Conservation (phyloP, 2,113 vertebrate species). For the Siphamia tubifer region DNA sequence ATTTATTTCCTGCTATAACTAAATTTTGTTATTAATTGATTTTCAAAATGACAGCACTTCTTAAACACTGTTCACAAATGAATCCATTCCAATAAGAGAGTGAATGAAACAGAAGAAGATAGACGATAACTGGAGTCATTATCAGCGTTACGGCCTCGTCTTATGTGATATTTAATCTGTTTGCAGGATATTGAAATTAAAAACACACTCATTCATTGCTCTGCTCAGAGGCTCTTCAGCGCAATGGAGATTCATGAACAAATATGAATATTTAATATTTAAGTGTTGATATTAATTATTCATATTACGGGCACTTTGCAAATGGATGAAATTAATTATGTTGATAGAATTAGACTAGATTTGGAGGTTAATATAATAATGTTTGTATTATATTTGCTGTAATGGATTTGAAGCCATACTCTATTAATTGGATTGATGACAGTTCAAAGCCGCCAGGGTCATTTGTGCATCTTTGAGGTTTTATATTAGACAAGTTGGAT, state of each 20-base stretch:
- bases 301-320: slow-evolving; percentile 69
- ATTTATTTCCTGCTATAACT: too few species aligned
- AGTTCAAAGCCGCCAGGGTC: slow-evolving; percentile 55
- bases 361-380: slow-evolving; percentile 77
- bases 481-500: slow-evolving; percentile 31
- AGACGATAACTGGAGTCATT: too few species aligned
- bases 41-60: too few species aligned
- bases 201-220: not conserved
- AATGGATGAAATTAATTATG: slow-evolving; percentile 76
- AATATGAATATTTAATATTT: slow-evolving; percentile 78
- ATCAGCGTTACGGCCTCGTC: too few species aligned
- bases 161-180: too few species aligned
- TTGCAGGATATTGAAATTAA: too few species aligned
- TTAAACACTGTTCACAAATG: too few species aligned
- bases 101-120: too few species aligned
- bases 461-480: slow-evolving; percentile 51
- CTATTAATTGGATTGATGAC: slow-evolving; percentile 77
- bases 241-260: slow-evolving; percentile 43
- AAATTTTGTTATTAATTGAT: too few species aligned
- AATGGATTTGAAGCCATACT: slow-evolving; percentile 74
- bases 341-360: slow-evolving; percentile 74
- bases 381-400: slow-evolving; percentile 73
- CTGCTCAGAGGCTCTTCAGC: not conserved
- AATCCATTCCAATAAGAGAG: too few species aligned
- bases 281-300: slow-evolving; percentile 76